Conservation (phyloP, 2,797 vertebrate species). For the Naso thynnoides region DNA sequence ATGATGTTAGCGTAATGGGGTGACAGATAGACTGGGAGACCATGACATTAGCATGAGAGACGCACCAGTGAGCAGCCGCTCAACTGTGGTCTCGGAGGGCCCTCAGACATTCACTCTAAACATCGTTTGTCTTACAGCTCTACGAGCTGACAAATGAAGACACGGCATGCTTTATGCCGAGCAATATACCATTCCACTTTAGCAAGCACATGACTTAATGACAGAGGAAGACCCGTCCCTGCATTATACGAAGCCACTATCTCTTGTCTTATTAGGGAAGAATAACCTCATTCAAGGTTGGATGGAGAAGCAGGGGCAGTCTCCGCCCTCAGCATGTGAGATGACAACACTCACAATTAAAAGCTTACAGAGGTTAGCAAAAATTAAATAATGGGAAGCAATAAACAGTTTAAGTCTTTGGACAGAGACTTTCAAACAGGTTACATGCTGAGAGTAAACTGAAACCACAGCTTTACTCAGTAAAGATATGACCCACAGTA, state of each 20-base stretch:
- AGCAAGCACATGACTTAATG: constrained; percentile 79
- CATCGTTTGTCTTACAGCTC: constrained; percentile 77
- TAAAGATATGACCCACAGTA: constrained; percentile 59
- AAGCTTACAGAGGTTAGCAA: constrained; percentile 5
- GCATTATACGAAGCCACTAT: constrained; percentile 59
- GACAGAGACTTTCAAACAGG: constrained; percentile 32
- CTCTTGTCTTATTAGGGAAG: constrained; percentile 72
- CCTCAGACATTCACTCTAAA: constrained; percentile 77
- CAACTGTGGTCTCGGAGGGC: constrained; percentile 83
- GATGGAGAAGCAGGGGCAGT: constrained; percentile 42
- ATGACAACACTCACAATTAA: constrained; percentile 36
- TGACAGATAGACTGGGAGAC: constrained; percentile 86
- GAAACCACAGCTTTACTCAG: constrained; percentile 39
- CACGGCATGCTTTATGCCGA: constrained; percentile 74
- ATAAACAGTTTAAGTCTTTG: constrained; percentile 23
- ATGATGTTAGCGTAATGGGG: constrained; percentile 88
- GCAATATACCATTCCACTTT: constrained; percentile 79
- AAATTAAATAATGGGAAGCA: constrained; percentile 34
- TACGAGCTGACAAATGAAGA: constrained; percentile 83
- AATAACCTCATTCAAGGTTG: constrained; percentile 64
- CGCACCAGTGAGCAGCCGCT: constrained; percentile 86
- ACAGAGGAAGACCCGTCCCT: constrained; percentile 55
- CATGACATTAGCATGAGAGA: constrained; percentile 88
- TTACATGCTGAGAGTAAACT: constrained; percentile 36
- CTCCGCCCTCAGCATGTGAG: constrained; percentile 33